Evolutionary conservation across 37 sponge, comb jelly and placozoan genomes (phyloP), one percentile per base, ranked within the genome.

Genomic region (Diacarnus erythraeanus): DNA sequence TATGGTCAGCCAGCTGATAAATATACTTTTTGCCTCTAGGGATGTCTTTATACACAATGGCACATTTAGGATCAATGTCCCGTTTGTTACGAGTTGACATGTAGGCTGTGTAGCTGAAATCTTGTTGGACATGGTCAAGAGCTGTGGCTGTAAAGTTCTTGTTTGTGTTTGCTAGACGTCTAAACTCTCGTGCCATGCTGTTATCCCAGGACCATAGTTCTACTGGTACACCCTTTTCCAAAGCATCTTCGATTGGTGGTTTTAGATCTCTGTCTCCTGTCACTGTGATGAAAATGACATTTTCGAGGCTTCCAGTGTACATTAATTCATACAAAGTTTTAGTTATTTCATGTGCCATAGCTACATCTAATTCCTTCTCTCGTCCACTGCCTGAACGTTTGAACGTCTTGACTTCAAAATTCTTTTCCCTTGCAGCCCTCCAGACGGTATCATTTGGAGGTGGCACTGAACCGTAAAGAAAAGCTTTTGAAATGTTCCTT

Each of bases 401-500:
- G 39, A 44, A 80, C 2, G 25, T 51, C 31, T 80, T 26, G 1
- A 69, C 70, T 22, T 30, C 38, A 38, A 80, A 69, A 29, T 80
- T 69, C 41, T 34, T 80, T 42, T 69, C 40, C 41, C 57, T 33
- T 1, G 57, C 57, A 2, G 69, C 80, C n/a, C 27, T 68, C 80
- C 80, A 80, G 25, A 69, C 71, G 2, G 80, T 56, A 38, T 80
- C 80, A 54, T 80, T 68, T 69, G 80, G 79, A 2, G 79, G 79
- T 65, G 79, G 79, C 0, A 38, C 65, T 39, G 79, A 78, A 23
- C 79, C 79, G n/a, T 65, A 78, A 27, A 78, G 35, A 35, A 78
- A 78, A 22, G 79, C 79, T 78, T 78, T 34, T 18, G 42, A 43
- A 10, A 78, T 64, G 51, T 26, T n/a, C 15, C 71, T 10, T 10